A percentile compares a stretch with the other conserved stretches of the same genome.
These are phyloP conservation scores for Orthonyx spaldingii DNA, from an alignment of 2,113 vertebrate species.

Conservation along the genomic window DNA sequence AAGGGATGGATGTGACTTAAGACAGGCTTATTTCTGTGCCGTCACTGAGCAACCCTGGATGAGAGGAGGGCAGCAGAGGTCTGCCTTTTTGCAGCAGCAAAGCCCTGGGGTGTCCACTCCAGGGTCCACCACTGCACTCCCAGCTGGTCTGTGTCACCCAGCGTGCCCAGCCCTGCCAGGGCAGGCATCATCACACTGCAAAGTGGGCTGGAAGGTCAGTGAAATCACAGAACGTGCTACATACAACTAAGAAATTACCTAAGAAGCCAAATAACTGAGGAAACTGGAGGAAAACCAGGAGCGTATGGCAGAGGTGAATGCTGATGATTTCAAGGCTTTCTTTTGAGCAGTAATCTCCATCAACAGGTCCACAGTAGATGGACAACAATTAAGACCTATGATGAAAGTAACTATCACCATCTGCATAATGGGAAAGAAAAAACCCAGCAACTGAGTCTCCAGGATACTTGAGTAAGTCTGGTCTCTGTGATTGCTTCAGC, in stretches of 20 bases:
- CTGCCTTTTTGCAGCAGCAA: not conserved
- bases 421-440: not conserved
- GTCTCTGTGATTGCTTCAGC: not conserved
- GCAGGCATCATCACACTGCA: not conserved
- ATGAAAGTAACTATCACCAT: not conserved
- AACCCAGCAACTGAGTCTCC: not conserved
- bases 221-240: not conserved
- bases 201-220: not conserved
- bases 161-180: not conserved
- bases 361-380: not conserved
- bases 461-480: not conserved
- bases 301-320: not conserved
- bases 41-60: rapidly evolving
- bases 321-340: not conserved
- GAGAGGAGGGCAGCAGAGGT: not conserved
- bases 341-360: not conserved
- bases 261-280: not conserved
- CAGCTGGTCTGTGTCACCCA: not conserved
- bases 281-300: not conserved
- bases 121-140: not conserved
- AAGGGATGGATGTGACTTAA: not conserved
- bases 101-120: not conserved
- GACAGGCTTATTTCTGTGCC: not conserved
- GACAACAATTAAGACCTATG: not conserved
- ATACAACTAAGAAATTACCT: not conserved